phyloP scores from a whole-genome alignment of 2,888 invertebrate genomes.

The Morpho deidamia region DNA sequence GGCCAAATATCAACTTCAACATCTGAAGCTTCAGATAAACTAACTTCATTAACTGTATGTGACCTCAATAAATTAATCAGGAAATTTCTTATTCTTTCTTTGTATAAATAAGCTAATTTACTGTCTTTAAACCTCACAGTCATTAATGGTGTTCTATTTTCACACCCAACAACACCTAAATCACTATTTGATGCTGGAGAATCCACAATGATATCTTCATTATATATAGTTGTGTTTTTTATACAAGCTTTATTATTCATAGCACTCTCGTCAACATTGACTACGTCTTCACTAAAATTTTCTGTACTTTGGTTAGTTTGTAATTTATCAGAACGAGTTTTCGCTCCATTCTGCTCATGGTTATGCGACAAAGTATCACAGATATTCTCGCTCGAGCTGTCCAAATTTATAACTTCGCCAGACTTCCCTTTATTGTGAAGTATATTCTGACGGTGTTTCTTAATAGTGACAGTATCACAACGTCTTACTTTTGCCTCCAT shows the following conservation, averaged over 20 bases:
- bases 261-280: constrained; percentile 26
- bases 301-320: constrained; percentile 19
- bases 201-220: constrained; percentile 57
- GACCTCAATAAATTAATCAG: constrained; percentile 60
- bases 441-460: constrained; percentile 27
- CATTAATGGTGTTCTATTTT: constrained; percentile 59
- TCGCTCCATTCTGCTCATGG: constrained; percentile 59
- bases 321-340: constrained; percentile 35
- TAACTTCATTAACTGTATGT: constrained; percentile 37
- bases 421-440: constrained; percentile 29
- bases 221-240: constrained; percentile 40
- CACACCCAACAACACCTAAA: constrained; percentile 55
- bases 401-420: constrained; percentile 35
- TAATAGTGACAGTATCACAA: constrained; percentile 30
- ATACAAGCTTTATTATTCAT: constrained; percentile 10
- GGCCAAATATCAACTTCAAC: constrained; percentile 62
- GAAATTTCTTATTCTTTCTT: constrained; percentile 64
- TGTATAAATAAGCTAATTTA: constrained; percentile 60
- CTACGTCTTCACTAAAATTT: constrained; percentile 25
- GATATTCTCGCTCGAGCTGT: constrained; percentile 35
- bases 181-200: constrained; percentile 55
- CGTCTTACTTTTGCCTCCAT: constrained; percentile 55
- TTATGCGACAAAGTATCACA: constrained; percentile 28
- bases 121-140: constrained; percentile 66
- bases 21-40: constrained; percentile 51